Base-by-base conservation (phyloP, 2,113 vertebrate genomes). In the Xiphophorus hellerii region DNA sequence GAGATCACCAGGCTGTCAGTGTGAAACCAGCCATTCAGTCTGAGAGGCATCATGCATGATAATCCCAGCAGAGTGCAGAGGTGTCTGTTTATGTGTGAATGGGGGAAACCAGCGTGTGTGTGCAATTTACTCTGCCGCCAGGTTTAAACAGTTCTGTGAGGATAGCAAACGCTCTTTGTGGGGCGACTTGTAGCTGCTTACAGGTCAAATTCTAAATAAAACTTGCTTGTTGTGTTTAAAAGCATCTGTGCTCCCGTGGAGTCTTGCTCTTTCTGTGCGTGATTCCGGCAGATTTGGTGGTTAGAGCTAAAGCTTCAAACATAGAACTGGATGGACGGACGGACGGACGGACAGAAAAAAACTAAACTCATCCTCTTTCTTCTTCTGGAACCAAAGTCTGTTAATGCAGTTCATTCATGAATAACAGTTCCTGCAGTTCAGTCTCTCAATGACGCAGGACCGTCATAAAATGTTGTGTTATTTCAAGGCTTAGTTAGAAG, bases 11-110 rank as follows among this genome's bases (percentile, higher is more conserved):
- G 73, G 78, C 82, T 90, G 84, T 91, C 85, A 85, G 77, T 79
- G 82, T 90, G 81, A 90, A 88, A 88, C 81, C 81, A 89, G 83
- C 85, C 86, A 84, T 91, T 90, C 78, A 88, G 85, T 84, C 88
- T 86, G 82, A 89, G 86, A 92, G 78, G 85, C 71, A 66, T 85
- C 84, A 85, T 87, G 87, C 80, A 80, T 84, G 81, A 85, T 89
- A 89, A 91, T 90, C 86, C 80, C 66, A 66, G 76, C 78, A 71
- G 84, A 87, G 76, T 62, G 72, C 73, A 80, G 84, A 73, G 74
- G 72, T 75, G 54, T 66, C 66, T 65, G 37, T 73, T 70, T 58
- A 75, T 69, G 74, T 82, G 76, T 71, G 70, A 58, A 62, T 68
- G 70, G 28, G 48, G 48, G 66, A 66, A 81, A 76, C 60, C 28